These are phyloP conservation scores for Tenthredo notha DNA, from an alignment of 2,888 invertebrate species.

Conservation along the genomic window DNA sequence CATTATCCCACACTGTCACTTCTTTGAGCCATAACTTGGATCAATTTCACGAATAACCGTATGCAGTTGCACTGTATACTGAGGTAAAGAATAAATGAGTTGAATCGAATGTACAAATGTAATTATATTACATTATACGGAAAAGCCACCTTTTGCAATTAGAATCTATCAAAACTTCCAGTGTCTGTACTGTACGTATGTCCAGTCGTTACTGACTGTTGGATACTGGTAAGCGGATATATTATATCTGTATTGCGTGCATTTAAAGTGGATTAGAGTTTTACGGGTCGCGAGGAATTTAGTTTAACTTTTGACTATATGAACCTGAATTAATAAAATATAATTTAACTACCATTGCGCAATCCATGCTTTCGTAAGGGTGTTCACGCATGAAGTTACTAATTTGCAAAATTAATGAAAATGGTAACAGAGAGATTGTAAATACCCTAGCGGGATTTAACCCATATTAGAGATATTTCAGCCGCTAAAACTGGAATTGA, in stretches of 20 bases:
- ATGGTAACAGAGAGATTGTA: constrained; percentile 31
- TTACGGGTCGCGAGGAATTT: neutral
- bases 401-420: constrained; percentile 33
- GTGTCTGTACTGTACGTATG: neutral
- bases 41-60: neutral
- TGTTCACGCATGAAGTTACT: constrained; percentile 7
- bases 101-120: neutral
- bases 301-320: neutral
- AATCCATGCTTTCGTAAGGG: neutral
- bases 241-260: neutral
- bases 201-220: neutral
- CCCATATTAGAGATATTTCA: constrained; percentile 52
- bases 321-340: neutral
- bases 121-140: neutral
- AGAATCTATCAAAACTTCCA: neutral
- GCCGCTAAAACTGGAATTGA: constrained; percentile 50
- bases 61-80: neutral
- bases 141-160: neutral
- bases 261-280: neutral
- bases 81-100: neutral
- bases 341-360: neutral
- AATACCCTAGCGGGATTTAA: constrained; percentile 52
- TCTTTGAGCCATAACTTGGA: neutral
- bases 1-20: neutral
- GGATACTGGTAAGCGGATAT: neutral